phyloP scores from a whole-genome alignment of 2,797 vertebrate species.

The Hemitrygon akajei region DNA sequence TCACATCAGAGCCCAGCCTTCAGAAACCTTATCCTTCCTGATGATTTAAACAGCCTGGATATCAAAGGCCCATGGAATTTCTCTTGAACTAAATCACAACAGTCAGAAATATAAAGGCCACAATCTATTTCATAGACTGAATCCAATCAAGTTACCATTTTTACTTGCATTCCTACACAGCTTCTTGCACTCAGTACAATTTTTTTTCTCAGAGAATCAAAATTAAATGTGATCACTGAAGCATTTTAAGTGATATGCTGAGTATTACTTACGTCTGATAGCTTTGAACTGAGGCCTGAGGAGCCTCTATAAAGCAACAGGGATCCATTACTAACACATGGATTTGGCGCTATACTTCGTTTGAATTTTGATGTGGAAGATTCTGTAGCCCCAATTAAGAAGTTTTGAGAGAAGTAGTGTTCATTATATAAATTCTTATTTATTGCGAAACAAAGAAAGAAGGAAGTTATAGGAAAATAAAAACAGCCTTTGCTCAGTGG shows the following conservation, averaged over 20 bases:
- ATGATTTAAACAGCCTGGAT: slow-evolving; percentile 29
- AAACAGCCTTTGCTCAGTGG: neutral
- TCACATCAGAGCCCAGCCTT: neutral
- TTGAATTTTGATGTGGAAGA: neutral
- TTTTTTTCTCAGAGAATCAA: neutral
- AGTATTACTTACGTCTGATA: neutral
- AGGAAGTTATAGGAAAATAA: neutral
- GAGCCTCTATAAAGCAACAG: neutral
- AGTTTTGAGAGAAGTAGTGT: neutral
- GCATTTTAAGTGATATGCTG: neutral
- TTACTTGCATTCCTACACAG: neutral
- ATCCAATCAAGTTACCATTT: slow-evolving; percentile 16
- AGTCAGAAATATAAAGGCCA: neutral
- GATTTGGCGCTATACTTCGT: neutral
- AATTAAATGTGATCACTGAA: neutral
- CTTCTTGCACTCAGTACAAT: neutral
- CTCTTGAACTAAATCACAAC: slow-evolving; percentile 23
- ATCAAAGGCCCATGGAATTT: neutral
- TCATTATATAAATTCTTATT: neutral
- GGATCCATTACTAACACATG: neutral
- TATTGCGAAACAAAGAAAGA: neutral
- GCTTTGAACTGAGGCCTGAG: neutral
- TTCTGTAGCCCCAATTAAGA: neutral
- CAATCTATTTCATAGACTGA: slow-evolving; percentile 4
- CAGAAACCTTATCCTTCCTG: neutral